These are phyloP conservation scores for Coregonus sp. DNA, from an alignment of 2,797 vertebrate genomes.

Conservation along the genomic window DNA sequence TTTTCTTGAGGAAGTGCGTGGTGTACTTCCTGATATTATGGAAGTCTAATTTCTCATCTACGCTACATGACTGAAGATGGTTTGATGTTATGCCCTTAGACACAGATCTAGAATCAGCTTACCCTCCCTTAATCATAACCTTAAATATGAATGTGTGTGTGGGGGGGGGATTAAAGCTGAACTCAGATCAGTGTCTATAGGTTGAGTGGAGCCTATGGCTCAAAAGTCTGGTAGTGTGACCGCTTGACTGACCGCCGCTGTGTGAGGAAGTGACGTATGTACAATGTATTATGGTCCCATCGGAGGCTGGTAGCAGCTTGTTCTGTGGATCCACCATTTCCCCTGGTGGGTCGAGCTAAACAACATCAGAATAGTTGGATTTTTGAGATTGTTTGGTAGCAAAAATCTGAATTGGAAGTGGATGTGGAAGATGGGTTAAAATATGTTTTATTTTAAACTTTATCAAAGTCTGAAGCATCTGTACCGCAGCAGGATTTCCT, in stretches of 20 bases:
- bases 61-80: slow-evolving; percentile 60
- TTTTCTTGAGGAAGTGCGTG: neutral
- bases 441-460: neutral
- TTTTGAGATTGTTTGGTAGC: neutral
- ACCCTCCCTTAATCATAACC: neutral
- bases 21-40: slow-evolving; percentile 15
- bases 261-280: slow-evolving; percentile 65
- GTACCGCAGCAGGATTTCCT: neutral
- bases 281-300: slow-evolving; percentile 59
- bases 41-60: slow-evolving; percentile 49
- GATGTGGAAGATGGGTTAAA: neutral
- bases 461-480: neutral
- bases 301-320: slow-evolving; percentile 45
- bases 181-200: slow-evolving; percentile 2
- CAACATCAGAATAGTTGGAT: neutral
- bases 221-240: slow-evolving; percentile 56
- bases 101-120: slow-evolving; percentile 26
- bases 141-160: neutral
- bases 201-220: slow-evolving; percentile 36
- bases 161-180: neutral
- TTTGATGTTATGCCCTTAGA: slow-evolving; percentile 34
- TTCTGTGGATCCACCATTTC: slow-evolving; percentile 49
- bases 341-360: neutral
- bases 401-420: too few species aligned
- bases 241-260: slow-evolving; percentile 68